phyloP scores from a whole-genome alignment of 2,113 vertebrate species.

The Pithys albifrons region DNA sequence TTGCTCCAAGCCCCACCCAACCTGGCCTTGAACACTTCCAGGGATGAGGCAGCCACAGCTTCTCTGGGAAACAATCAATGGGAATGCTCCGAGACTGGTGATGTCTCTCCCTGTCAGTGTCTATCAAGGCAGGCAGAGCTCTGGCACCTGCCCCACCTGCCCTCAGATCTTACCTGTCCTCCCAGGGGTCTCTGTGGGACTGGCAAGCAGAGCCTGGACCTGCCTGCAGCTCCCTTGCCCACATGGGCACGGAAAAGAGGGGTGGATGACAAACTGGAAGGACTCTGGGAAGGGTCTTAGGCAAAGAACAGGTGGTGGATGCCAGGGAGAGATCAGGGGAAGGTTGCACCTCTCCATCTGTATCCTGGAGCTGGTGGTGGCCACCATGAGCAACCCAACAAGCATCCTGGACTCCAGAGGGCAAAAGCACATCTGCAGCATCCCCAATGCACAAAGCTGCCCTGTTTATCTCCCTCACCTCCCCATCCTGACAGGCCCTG shows the following conservation, averaged over 20 bases:
- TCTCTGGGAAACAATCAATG: not conserved
- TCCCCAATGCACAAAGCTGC: not conserved
- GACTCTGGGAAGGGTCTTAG: not conserved
- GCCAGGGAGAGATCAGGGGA: not conserved
- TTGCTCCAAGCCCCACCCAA: not conserved
- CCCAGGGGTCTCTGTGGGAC: not conserved
- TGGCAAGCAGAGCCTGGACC: not conserved
- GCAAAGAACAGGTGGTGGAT: rapidly evolving
- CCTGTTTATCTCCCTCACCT: not conserved
- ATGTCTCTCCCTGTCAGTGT: not conserved
- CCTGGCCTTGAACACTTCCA: rapidly evolving
- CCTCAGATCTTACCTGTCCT: not conserved
- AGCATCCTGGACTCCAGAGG: not conserved
- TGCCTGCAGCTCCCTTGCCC: not conserved
- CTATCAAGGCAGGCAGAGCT: not conserved
- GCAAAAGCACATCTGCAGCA: too few species aligned
- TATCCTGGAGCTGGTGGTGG: not conserved
- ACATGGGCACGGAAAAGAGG: not conserved
- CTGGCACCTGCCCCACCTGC: not conserved
- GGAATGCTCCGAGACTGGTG: not conserved
- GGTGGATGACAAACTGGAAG: not conserved
- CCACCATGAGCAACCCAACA: not conserved
- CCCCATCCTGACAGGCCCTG: not conserved
- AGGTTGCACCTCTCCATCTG: not conserved
- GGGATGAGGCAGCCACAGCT: not conserved